These are phyloP conservation scores for Epicauta chinensis DNA, from an alignment of 1,140 invertebrate genomes.

Conservation along the genomic window DNA sequence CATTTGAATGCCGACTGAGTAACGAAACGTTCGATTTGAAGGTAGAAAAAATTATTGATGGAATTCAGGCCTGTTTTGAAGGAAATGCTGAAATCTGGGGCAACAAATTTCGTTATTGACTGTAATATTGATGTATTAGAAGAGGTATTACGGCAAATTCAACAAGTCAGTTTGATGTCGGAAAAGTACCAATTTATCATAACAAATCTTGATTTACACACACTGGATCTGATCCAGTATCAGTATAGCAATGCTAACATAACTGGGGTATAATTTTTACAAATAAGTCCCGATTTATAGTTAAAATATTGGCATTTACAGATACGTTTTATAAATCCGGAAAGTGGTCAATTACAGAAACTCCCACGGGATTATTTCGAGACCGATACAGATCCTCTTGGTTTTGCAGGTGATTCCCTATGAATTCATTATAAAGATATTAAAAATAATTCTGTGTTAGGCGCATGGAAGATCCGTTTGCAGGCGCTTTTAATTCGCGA, in stretches of 20 bases:
- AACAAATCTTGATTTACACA: slow-evolving; percentile 73
- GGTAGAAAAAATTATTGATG: no score
- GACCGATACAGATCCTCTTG: no score
- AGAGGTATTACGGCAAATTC: slow-evolving; percentile 46
- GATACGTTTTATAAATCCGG: no score
- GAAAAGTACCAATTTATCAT: slow-evolving; percentile 68
- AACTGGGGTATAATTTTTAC: slow-evolving; percentile 48
- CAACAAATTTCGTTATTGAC: slow-evolving; percentile 27
- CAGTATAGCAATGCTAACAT: slow-evolving; percentile 78
- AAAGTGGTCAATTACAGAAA: no score
- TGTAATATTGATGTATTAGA: slow-evolving; percentile 25
- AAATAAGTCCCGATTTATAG: no score
- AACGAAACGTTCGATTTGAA: no score
- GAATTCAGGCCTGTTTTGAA: slow-evolving; percentile 28
- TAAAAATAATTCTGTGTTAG: no score
- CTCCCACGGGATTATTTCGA: no score
- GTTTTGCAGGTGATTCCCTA: no score
- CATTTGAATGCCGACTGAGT: no score
- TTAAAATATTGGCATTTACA: no score
- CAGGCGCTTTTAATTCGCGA: background rate
- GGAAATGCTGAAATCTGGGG: slow-evolving; percentile 23
- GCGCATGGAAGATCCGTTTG: background rate
- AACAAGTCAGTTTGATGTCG: slow-evolving; percentile 77
- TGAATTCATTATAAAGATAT: no score
- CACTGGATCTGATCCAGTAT: slow-evolving; percentile 70